Base-by-base conservation (phyloP, 2,797 vertebrate species). In the Netta rufina region DNA sequence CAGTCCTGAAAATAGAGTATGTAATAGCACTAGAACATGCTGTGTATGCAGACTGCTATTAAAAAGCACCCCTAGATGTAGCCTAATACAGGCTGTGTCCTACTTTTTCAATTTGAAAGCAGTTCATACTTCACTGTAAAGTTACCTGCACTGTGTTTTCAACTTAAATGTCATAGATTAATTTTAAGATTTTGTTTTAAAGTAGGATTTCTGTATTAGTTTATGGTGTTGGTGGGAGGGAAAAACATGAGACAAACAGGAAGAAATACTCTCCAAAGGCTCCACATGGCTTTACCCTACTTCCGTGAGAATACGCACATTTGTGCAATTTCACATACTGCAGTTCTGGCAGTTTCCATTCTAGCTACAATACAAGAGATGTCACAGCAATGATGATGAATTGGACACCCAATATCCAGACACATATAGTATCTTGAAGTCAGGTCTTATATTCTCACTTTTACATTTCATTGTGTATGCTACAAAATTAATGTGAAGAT, bases 1-100 rank as follows among this genome's bases (percentile, higher is more conserved):
- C 97, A 77, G 99, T 97, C 98, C 99, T 99, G 97, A 77, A 98
- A 97, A 97, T 41, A 96, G 79, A 96, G 96, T 73, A 97, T 17
- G 82, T 84, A 76, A 96, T 89, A 96, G 92, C n/a, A 80, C 64
- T 60, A n/a, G 74, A 97, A 90, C 66, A 83, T 84, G 86, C 79
- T 88, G 65, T 79, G 64, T 74, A 57, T 45, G 82, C 58, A 92
- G 71, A 76, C 25, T 49, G 65, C 79, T 94, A 93, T 81, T 78
- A 67, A 90, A 92, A 94, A 66, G n/a, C 66, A 92, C 72, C 57
- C 74, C 76, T 66, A 77, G 45, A 85, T 45, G 30, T 39, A 83
- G 81, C 88, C 72, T 75, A 77, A 89, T 70, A 76, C 91, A 84
- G 36, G 53, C 65, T 30, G 32, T 66, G 78, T 45, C 87, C 92